Base-by-base conservation (phyloP, 2,888 invertebrate species). In the Coelopa pilipes region DNA sequence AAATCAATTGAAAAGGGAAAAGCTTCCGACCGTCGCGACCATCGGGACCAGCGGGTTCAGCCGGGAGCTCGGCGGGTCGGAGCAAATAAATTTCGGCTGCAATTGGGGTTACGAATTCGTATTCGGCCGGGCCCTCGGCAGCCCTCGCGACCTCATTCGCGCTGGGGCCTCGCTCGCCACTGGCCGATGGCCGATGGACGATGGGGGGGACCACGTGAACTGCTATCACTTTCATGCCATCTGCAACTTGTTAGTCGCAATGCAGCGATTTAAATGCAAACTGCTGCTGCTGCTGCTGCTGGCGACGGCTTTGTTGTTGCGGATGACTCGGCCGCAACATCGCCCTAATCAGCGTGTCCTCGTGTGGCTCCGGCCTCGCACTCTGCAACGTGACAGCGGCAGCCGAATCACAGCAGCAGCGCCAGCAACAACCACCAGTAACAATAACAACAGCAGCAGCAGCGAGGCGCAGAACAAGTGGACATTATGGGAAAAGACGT, bases 401-500 rank as follows among this genome's bases (percentile, higher is more conserved):
- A 62, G 24, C 62, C 62, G 17, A 17, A 57, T 34, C 34, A 5
- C 57, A 57, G 21, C 57, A 15, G 17, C 9, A 57, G 1, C 1
- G 17, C 19, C n/a, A 57, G 17, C 11, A 57, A 57, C 57, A 17
- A 19, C 7, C 62, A 62, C 7, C 34, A 62, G 10, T 34, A 62
- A 15, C 34, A 62, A 34, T 24, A 62, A 62, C 34, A 62, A 62
- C 62, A 19, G 4, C 21, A 62, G 15, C 34, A 62, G 34, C 19
- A 15, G 4, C 19, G 24, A 9, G 24, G 13, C 12, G 7, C 17
- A 11, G 21, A 66, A 66, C 50, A 68, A 60, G 67, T 60, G 72
- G 65, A 73, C 69, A 49, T 65, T 65, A 73, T 71, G 73, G 65
- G 69, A 73, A 72, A 45, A 59, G n/a, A 47, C 60, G 67, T 73